Conservation (phyloP, 2,888 invertebrate genomes). For the Dichetophora obliterata region DNA sequence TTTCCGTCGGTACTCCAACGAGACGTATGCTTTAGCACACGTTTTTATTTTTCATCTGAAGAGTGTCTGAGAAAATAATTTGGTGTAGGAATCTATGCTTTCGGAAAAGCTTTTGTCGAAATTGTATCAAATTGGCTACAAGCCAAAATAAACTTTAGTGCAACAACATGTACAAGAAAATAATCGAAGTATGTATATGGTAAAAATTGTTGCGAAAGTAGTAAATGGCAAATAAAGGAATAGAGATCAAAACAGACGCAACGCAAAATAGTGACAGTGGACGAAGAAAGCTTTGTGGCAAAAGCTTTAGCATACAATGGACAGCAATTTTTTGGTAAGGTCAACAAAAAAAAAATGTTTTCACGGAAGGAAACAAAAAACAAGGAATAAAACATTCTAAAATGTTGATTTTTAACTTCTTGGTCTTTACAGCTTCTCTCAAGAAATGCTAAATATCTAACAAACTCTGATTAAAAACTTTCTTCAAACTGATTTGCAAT, state of each 20-base stretch:
- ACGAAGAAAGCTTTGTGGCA: background rate
- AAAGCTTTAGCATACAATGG: no score
- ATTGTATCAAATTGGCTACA: slow-evolving; percentile 23
- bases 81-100: background rate
- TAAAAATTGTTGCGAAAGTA: slow-evolving; percentile 12
- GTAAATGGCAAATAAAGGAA: background rate
- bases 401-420: background rate
- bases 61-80: slow-evolving; percentile 27
- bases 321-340: background rate
- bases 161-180: slow-evolving; percentile 11
- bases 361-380: no score
- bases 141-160: slow-evolving; percentile 31
- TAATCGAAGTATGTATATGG: background rate
- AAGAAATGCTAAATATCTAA: background rate
- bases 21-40: slow-evolving; percentile 40
- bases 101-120: slow-evolving; percentile 17
- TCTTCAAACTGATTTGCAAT: no score
- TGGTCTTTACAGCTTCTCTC: background rate
- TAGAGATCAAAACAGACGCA: background rate
- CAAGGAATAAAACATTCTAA: no score
- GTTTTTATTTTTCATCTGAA: slow-evolving; percentile 48
- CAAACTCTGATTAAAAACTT: background rate
- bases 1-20: slow-evolving; percentile 17
- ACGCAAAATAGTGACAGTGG: background rate
- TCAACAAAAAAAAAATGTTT: no score